Evolutionary conservation across 1,140 invertebrate genomes (phyloP), one percentile per base, ranked within the genome.

Genomic region (Achroia grisella): DNA sequence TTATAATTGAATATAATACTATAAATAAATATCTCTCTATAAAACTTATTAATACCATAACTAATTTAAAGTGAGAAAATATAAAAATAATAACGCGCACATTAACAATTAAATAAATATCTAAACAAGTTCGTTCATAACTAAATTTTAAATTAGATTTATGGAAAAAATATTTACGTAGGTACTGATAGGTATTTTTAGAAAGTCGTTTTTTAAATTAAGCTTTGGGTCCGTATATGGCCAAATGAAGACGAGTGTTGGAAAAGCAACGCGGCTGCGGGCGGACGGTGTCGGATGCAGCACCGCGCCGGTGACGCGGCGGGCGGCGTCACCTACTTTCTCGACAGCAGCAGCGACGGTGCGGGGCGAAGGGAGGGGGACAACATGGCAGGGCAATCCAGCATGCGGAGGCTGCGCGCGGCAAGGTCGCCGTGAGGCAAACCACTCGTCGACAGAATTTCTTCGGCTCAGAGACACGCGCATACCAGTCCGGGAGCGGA

Each of bases 351-450:
- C 67, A 47, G 41, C 60, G 50, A 56, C 40, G 44, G 48, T 45
- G 51, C 44, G 27, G 33, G 4, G 32, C 33, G 37, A 13, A 48
- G 32, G 13, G 30, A 10, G 45, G 27, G 40, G 17, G 28, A 41
- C 32, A 29, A 43, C 17, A 37, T 52, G 50, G 41, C 48, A 30
- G 37, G 41, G 29, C 29, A 23, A 17, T 34, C 13, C 34, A 36
- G 39, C 32, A 45, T 34, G 50, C 31, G 35, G 39, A 14, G 35
- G 40, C 43, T 31, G 45, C 42, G 51, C 53, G 60, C 52, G 50
- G 66, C 80, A 84, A 84, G 80, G 76, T 84, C 80, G 77, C 63
- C 63, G 70, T 77, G 72, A 84, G 80, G 80, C 80, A 76, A 84
- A 81, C 77, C 77, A 80, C 80, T 81, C 73, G 69, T 65, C 67